phyloP scores from a whole-genome alignment of 2,888 invertebrate species.

The Hypercompe scribonia region DNA sequence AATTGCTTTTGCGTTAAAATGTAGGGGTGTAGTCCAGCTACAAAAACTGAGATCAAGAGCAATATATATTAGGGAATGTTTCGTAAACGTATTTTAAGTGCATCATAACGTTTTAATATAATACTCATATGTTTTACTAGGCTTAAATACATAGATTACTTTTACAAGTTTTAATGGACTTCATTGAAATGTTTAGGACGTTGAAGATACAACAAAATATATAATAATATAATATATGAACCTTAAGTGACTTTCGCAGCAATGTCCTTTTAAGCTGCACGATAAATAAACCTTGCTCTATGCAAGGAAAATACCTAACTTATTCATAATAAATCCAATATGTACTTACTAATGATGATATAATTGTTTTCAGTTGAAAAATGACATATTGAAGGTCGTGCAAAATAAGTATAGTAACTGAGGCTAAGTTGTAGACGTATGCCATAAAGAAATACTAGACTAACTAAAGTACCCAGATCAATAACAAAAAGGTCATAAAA shows the following conservation, averaged over 20 bases:
- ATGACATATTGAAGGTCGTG: not conserved
- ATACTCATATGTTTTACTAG: not conserved
- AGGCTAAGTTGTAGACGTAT: not conserved
- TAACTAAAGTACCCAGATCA: not conserved
- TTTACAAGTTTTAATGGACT: not conserved
- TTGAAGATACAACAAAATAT: not conserved
- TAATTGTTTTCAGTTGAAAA: not conserved
- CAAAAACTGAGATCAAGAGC: not conserved
- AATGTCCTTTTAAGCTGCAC: not conserved
- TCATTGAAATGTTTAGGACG: not conserved
- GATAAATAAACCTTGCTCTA: not conserved
- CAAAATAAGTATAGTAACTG: not conserved
- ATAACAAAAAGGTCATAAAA: not conserved
- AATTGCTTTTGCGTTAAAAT: not conserved
- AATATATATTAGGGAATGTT: not conserved
- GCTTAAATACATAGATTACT: not conserved
- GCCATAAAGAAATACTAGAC: not conserved
- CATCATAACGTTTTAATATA: not conserved
- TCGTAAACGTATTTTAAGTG: not conserved
- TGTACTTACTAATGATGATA: not conserved
- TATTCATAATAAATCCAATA: not conserved
- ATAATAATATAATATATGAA: not conserved
- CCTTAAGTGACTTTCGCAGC: not conserved
- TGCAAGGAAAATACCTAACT: not conserved
- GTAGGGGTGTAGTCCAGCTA: not conserved